Evolutionary conservation across 2,797 vertebrate genomes (phyloP).

Genomic region (Karalla daura): DNA sequence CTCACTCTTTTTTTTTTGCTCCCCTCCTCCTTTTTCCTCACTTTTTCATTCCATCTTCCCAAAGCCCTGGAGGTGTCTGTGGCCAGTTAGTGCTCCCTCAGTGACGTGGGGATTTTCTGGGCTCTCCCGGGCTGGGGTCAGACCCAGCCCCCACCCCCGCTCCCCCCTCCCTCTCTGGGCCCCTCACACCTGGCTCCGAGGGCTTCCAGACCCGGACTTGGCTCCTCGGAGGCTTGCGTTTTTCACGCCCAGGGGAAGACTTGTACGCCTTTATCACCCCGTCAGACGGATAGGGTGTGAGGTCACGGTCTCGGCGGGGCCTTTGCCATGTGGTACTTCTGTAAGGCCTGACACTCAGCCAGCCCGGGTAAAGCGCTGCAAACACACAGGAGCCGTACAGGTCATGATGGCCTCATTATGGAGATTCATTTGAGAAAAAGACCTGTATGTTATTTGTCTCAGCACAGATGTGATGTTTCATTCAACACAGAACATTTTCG

Average conservation of each 20-base stretch:
- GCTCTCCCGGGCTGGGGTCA: conserved; percentile 35
- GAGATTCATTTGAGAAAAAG: conserved; percentile 4
- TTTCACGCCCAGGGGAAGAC: conserved; percentile 51
- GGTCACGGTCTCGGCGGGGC: conserved; percentile 64
- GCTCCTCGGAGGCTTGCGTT: conserved; percentile 57
- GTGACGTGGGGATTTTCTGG: conserved; percentile 61
- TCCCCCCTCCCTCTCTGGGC: conserved; percentile 54
- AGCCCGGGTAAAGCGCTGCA: conserved; percentile 11
- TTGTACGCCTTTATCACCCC: conserved; percentile 69
- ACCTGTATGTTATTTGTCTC: background rate
- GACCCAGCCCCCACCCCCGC: too few relatives aligned
- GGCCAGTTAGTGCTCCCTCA: conserved; percentile 66
- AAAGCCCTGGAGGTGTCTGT: conserved; percentile 69
- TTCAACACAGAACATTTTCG: background rate
- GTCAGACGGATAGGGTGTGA: conserved; percentile 66
- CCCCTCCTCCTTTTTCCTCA: conserved; percentile 22
- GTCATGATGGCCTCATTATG: conserved; percentile 13
- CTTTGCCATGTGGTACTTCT: conserved; percentile 61
- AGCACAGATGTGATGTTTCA: background rate
- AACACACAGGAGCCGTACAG: conserved; percentile 41
- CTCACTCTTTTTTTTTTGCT: conserved; percentile 38
- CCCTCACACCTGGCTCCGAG: conserved; percentile 77
- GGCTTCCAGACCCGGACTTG: conserved; percentile 61
- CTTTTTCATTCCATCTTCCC: conserved; percentile 44
- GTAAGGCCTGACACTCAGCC: conserved; percentile 32